Conservation (phyloP, 92 coral and sea anemone genomes). For the Virgularia gustaviana region DNA sequence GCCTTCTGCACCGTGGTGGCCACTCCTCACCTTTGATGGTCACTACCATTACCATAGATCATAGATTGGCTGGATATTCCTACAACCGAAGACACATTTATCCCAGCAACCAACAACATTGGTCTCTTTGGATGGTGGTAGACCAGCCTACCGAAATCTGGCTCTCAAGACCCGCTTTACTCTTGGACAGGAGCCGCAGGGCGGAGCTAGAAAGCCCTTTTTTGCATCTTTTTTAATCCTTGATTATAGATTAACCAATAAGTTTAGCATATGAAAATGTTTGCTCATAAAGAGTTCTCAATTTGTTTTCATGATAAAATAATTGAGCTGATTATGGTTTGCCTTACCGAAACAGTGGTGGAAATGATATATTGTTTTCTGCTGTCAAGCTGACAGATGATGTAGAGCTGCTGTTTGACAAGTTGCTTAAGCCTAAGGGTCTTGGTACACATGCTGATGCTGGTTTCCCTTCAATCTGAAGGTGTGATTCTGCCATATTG, state of each 20-base stretch:
- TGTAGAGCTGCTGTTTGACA: background rate
- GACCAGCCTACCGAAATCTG: background rate
- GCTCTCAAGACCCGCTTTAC: background rate
- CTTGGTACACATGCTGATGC: background rate
- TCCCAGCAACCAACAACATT: slow-evolving; percentile 5
- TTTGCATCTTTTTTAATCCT: too few relatives aligned
- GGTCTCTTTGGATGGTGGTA: background rate
- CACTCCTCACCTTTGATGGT: background rate
- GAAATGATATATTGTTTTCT: background rate
- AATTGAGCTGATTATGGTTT: too few relatives aligned
- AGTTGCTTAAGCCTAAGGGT: background rate
- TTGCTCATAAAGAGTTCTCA: too few relatives aligned
- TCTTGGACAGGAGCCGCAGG: too few relatives aligned
- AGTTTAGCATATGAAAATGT: too few relatives aligned
- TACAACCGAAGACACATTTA: slow-evolving; percentile 15
- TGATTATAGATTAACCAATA: too few relatives aligned
- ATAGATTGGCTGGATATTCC: too few relatives aligned
- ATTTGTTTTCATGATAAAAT: too few relatives aligned
- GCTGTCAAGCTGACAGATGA: background rate
- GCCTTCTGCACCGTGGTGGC: slow-evolving; percentile 34
- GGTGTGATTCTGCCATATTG: slow-evolving; percentile 2
- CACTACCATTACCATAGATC: slow-evolving; percentile 13
- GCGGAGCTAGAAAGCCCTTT: too few relatives aligned
- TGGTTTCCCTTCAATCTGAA: slow-evolving; percentile 5
- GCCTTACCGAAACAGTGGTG: slow-evolving; percentile 11